phyloP scores from a whole-genome alignment of 2,797 vertebrate species.

The Darevskia mixta region DNA sequence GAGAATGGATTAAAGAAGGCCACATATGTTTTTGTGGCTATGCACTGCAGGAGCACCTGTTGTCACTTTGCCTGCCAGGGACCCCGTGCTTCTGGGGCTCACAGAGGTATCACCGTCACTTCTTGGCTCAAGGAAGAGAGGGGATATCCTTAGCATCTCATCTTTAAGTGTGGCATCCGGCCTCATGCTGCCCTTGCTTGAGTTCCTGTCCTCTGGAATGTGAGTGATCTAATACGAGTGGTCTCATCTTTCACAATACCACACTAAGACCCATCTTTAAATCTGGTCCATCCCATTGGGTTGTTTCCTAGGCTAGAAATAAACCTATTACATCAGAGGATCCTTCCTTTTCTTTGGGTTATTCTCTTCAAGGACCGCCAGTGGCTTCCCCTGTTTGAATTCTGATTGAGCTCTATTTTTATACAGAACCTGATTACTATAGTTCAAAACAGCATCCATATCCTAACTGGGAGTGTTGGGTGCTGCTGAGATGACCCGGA shows the following conservation, averaged over 20 bases:
- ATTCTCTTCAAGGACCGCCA: background rate
- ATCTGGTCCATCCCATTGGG: slow-evolving; percentile 20
- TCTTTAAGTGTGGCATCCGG: slow-evolving; percentile 67
- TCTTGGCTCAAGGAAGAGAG: slow-evolving; percentile 69
- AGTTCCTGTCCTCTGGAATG: slow-evolving; percentile 67
- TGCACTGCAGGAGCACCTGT: slow-evolving; percentile 39
- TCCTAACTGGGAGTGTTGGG: background rate
- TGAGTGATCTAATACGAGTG: slow-evolving; percentile 21
- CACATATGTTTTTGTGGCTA: background rate
- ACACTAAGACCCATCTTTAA: slow-evolving; percentile 27
- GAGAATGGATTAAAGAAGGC: background rate
- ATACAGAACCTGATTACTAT: background rate
- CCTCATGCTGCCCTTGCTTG: slow-evolving; percentile 62
- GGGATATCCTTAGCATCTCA: slow-evolving; percentile 74
- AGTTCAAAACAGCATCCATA: background rate
- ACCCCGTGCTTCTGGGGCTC: background rate
- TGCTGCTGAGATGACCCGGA: background rate
- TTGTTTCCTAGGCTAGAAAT: slow-evolving; percentile 64
- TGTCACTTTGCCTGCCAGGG: background rate
- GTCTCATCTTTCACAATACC: slow-evolving; percentile 46
- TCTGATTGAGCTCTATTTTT: slow-evolving; percentile 15
- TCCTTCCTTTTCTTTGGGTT: slow-evolving; percentile 34
- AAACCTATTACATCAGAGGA: slow-evolving; percentile 57
- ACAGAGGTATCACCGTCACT: slow-evolving; percentile 40
- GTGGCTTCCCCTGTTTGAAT: slow-evolving; percentile 45